Evolutionary conservation across 2,888 invertebrate genomes (phyloP).

Genomic region (Escarpia spicata): DNA sequence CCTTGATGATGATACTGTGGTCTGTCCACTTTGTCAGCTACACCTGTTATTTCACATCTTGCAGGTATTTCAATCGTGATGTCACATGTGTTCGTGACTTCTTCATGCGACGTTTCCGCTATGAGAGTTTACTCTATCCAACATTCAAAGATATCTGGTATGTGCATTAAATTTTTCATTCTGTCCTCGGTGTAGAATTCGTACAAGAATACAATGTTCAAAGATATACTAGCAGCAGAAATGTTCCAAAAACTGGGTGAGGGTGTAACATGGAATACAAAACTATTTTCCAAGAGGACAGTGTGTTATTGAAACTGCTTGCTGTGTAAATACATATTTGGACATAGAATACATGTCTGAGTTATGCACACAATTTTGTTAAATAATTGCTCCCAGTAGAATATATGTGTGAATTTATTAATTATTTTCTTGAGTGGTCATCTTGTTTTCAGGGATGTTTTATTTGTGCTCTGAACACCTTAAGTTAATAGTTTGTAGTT

Average conservation of each 20-base stretch:
- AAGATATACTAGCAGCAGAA: background rate
- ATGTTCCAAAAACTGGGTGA: no score
- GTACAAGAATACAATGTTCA: background rate
- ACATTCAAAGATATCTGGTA: slow-evolving; percentile 65
- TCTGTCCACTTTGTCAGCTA: background rate
- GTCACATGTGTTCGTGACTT: slow-evolving; percentile 90
- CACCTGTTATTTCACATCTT: slow-evolving; percentile 32
- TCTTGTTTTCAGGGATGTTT: no score
- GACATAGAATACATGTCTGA: no score
- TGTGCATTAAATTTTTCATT: slow-evolving; percentile 32
- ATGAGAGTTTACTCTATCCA: slow-evolving; percentile 78
- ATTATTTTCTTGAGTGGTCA: no score
- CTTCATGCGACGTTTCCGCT: slow-evolving; percentile 88
- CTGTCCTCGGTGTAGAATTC: background rate
- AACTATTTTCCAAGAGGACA: no score
- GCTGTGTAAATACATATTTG: no score
- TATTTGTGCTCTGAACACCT: background rate
- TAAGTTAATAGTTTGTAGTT: background rate
- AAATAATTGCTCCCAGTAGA: no score
- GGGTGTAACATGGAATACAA: background rate
- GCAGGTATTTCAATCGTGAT: slow-evolving; percentile 91
- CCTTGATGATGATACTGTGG: no score
- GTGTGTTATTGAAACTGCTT: no score
- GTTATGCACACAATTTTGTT: no score
- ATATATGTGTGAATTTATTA: no score